A percentile compares a stretch with the other conserved stretches of the same genome.
Evolutionary conservation across 2,113 vertebrate species (phyloP).

Genomic region (Anarrhichthys ocellatus): DNA sequence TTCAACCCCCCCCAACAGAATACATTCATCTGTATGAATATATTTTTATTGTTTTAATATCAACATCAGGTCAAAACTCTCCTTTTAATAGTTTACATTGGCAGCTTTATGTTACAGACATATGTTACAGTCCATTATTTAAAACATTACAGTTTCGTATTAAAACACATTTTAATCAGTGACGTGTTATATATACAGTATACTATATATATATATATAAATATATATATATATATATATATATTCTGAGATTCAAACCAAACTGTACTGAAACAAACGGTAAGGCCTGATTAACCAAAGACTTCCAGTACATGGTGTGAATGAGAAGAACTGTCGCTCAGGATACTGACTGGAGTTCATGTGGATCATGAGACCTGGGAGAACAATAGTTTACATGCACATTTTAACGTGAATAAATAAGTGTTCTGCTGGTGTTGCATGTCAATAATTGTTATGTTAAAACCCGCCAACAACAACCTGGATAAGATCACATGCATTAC

Average conservation of each 20-base stretch:
- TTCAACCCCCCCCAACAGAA: not conserved
- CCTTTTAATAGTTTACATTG: conserved; percentile 7
- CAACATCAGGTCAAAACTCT: conserved; percentile 24
- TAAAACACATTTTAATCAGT: conserved; percentile 29
- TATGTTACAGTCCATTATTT: conserved; percentile 29
- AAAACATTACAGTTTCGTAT: conserved; percentile 39
- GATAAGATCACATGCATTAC: not conserved
- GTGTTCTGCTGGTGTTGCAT: conserved; percentile 12
- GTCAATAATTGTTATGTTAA: not conserved
- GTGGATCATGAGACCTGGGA: not conserved
- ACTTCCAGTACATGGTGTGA: not conserved
- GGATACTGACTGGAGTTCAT: not conserved
- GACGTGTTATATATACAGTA: not conserved
- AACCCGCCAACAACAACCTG: not conserved
- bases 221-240: not conserved
- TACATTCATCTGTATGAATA: conserved; percentile 44
- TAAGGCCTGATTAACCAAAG: not conserved
- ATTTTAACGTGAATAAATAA: not conserved
- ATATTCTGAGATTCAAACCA: not conserved
- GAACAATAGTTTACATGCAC: not conserved
- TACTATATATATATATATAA: not conserved
- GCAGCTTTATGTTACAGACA: conserved; percentile 39
- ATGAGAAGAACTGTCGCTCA: not conserved
- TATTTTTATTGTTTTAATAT: conserved; percentile 48
- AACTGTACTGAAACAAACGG: not conserved